A percentile compares a stretch with the other conserved stretches of the same genome.
phyloP scores from a whole-genome alignment of 2,113 vertebrate species.

The Myrmecophaga tridactyla region DNA sequence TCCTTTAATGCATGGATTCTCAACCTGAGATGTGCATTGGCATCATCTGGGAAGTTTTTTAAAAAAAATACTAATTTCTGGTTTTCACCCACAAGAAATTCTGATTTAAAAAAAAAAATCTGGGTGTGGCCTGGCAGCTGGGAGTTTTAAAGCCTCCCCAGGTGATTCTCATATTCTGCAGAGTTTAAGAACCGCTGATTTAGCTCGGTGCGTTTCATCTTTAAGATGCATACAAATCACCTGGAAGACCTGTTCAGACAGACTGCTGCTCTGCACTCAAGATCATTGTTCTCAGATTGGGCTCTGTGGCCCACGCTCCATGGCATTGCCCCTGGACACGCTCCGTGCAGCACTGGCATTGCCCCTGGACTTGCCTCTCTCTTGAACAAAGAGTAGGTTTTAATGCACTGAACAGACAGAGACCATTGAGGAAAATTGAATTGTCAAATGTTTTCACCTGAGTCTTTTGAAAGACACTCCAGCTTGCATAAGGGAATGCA shows the following conservation, averaged over 20 bases:
- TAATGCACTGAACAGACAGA: background rate
- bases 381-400: background rate
- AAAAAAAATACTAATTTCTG: background rate
- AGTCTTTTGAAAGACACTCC: background rate
- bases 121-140: background rate
- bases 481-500: background rate
- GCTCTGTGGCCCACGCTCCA: background rate
- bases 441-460: conserved; percentile 7
- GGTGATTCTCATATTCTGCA: background rate
- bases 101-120: too few species aligned
- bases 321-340: background rate
- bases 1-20: background rate
- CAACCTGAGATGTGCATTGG: background rate
- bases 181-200: background rate
- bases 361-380: background rate
- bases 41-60: background rate
- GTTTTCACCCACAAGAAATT: background rate
- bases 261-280: background rate
- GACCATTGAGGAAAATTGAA: background rate
- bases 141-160: background rate
- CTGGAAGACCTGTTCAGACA: background rate
- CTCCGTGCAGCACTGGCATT: background rate
- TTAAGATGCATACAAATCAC: background rate
- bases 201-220: background rate
- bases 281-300: background rate